Evolutionary conservation across 2,888 invertebrate genomes (phyloP).

Genomic region (Xiphydria camelus): DNA sequence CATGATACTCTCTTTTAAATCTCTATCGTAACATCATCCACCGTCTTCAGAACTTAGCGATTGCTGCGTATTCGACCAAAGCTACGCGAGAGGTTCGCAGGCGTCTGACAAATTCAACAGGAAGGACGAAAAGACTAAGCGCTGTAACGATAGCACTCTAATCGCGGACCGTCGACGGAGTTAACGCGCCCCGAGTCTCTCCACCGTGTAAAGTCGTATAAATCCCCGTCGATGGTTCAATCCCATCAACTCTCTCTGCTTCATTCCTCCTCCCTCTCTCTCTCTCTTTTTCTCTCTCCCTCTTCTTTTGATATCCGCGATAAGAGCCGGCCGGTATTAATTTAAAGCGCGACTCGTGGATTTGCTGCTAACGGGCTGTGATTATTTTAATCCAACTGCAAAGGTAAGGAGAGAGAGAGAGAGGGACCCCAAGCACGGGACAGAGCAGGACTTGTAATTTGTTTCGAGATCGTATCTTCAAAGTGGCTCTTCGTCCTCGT

Average conservation of each 20-base stretch:
- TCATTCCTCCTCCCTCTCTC: neutral
- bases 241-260: too few species aligned
- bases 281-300: neutral
- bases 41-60: too few species aligned
- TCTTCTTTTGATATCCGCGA: constrained; percentile 9
- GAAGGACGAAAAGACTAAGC: too few species aligned
- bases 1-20: too few species aligned
- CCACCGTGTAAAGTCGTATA: neutral
- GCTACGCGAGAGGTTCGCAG: too few species aligned
- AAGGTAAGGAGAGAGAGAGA: constrained; percentile 23
- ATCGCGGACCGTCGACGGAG: too few species aligned
- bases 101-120: too few species aligned
- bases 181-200: neutral
- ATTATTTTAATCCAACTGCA: constrained; percentile 47
- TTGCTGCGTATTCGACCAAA: too few species aligned
- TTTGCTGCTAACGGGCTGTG: constrained; percentile 36
- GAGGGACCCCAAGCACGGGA: constrained; percentile 16
- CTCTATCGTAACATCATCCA: too few species aligned
- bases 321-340: constrained; percentile 14
- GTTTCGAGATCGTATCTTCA: constrained; percentile 56
- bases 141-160: too few species aligned
- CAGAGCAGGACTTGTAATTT: constrained; percentile 47
- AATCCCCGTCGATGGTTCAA: too few species aligned
- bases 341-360: constrained; percentile 16
- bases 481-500: constrained; percentile 48